Base-by-base conservation (phyloP, 2,888 invertebrate species). In the Tethea ocularis region DNA sequence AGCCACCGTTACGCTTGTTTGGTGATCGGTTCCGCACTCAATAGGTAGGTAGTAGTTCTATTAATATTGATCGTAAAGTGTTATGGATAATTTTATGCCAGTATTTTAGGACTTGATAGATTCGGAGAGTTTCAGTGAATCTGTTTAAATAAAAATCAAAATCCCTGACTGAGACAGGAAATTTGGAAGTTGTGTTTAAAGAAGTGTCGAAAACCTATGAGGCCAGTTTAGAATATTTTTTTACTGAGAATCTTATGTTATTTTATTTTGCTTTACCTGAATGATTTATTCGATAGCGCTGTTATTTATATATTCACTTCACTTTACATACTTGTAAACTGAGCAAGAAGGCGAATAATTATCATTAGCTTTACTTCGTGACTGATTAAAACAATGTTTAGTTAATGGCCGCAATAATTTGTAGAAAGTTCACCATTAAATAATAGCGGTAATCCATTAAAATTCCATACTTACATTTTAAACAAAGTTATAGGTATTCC, bases 401-500 rank as follows among this genome's bases (percentile, higher is more conserved):
- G 41, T 17, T 41, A 41, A 41, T 41, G 17, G n/a, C 10, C 20
- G 20, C 46, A 20, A 7, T 41, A 41, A 17, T 15, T 2, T 17
- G 17, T 17, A 5, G 41, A 46, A 46, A 46, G 0, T 46, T 46
- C 20, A 46, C 46, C 10, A 20, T 46, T 10, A 46, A 33, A 15
- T 36, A 54, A 33, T 33, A 33, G 20, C 46, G 46, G 20, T 46
- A 46, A 46, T 17, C 33, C 33, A 54, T 54, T 54, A 54, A 54
- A 54, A 54, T 54, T 54, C 53, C 20, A 17, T 68, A 79, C 80
- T 65, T 62, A 80, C 81, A 80, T 80, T 73, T 74, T 78, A 63
- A 66, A 69, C 59, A 68, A 36, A 54, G 7, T 53, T 53, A 17
- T 33, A 22, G 54, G n/a, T n/a, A n/a, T n/a, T 54, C 33, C 33